Percentiles rank a stretch among this genome's conserved stretches.
These are phyloP conservation scores for Anthoptus insignis DNA, from an alignment of 2,888 invertebrate genomes.

Conservation along the genomic window DNA sequence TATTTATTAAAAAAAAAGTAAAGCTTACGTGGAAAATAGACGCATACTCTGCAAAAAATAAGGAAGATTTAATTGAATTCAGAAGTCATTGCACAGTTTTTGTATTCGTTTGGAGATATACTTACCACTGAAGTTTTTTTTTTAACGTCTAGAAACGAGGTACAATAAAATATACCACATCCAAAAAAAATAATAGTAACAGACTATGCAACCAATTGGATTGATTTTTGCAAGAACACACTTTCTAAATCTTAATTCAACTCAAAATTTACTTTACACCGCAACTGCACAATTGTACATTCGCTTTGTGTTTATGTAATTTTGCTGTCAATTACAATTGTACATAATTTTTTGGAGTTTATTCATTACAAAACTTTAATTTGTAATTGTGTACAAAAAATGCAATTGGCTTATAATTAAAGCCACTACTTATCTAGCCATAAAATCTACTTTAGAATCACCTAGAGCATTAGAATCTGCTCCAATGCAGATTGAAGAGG, in stretches of 20 bases:
- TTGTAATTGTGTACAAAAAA: background rate
- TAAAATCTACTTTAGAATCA: too few relatives aligned
- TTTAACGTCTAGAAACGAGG: slow-evolving; percentile 18
- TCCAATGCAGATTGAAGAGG: too few relatives aligned
- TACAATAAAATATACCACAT: slow-evolving; percentile 26
- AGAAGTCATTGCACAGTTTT: too few relatives aligned
- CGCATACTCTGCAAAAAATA: too few relatives aligned
- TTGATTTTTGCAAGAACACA: slow-evolving; percentile 35
- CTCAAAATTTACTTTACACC: slow-evolving; percentile 28
- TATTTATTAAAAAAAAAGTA: too few relatives aligned
- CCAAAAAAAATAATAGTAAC: slow-evolving; percentile 19
- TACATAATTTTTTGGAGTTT: background rate
- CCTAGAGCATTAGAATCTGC: too few relatives aligned
- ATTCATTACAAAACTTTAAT: background rate
- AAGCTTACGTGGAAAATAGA: too few relatives aligned
- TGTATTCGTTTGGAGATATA: too few relatives aligned
- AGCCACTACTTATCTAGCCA: too few relatives aligned
- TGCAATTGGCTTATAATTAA: too few relatives aligned
- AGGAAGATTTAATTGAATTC: too few relatives aligned
- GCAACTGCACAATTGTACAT: slow-evolving; percentile 20
- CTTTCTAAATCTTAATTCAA: slow-evolving; percentile 36
- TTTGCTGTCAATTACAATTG: slow-evolving; percentile 8
- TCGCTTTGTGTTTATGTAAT: slow-evolving; percentile 2
- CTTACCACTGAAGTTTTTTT: too few relatives aligned
- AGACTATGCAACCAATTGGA: slow-evolving; percentile 33